Conservation (phyloP, 1,140 invertebrate species). For the Thrips palmi region DNA sequence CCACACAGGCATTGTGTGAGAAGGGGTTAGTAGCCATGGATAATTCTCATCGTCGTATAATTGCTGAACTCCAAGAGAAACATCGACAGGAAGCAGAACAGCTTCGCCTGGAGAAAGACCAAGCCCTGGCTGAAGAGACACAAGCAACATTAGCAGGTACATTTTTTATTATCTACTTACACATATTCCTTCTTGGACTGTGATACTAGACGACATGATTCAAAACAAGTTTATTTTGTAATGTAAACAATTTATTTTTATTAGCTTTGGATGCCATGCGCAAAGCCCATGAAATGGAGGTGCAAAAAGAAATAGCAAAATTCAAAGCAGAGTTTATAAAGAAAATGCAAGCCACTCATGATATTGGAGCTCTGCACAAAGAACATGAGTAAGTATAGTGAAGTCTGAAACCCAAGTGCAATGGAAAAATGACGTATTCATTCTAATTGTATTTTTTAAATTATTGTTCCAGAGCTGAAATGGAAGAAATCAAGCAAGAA, state of each 20-base stretch:
- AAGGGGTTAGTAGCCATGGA: conserved; percentile 75
- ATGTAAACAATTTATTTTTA: conserved; percentile 11
- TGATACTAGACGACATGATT: conserved; percentile 21
- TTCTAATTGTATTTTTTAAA: conserved; percentile 3
- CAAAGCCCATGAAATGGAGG: conserved; percentile 81
- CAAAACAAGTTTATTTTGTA: not conserved
- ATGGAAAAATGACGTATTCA: not conserved
- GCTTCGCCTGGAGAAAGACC: conserved; percentile 64
- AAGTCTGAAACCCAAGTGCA: conserved; percentile 14
- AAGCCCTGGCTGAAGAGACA: conserved; percentile 74
- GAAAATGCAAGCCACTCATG: conserved; percentile 40
- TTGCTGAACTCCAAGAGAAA: conserved; percentile 67
- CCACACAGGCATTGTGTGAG: conserved; percentile 49
- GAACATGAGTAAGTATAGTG: conserved; percentile 33
- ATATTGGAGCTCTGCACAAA: conserved; percentile 31
- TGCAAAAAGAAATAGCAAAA: conserved; percentile 67
- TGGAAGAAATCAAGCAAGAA: conserved; percentile 67
- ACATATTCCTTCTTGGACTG: conserved; percentile 30
- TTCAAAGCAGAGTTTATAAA: conserved; percentile 73
- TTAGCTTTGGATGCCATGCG: conserved; percentile 79
- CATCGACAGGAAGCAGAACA: conserved; percentile 57
- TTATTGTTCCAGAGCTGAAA: conserved; percentile 41
- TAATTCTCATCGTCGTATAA: conserved; percentile 65
- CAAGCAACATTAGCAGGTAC: conserved; percentile 35
- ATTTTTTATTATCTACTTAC: conserved; percentile 5